Evolutionary conservation across 2,113 vertebrate genomes (phyloP).

Genomic region (chimpanzee (Pan troglodytes)): DNA sequence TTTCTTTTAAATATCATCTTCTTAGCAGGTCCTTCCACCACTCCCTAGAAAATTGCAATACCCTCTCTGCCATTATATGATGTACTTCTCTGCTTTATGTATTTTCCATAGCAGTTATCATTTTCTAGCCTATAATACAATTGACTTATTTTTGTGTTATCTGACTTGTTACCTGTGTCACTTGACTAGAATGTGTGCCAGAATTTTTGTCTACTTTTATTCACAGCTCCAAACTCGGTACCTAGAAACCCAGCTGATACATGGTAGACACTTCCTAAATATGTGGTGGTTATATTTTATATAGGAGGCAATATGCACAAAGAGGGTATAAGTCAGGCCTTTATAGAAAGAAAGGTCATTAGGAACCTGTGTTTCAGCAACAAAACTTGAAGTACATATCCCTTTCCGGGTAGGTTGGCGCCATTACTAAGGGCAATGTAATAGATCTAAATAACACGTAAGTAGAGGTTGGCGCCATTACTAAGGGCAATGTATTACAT

Average conservation of each 20-base stretch:
- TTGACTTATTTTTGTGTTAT: neutral
- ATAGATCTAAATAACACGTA: neutral
- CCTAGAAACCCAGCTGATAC: neutral
- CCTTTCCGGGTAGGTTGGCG: neutral
- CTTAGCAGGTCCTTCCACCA: neutral
- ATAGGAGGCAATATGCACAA: neutral
- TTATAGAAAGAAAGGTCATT: neutral
- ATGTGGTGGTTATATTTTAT: neutral
- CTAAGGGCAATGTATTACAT: neutral
- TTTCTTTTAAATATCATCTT: neutral
- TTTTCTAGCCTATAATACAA: neutral
- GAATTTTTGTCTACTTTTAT: conserved; percentile 17
- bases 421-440: neutral
- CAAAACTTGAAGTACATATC: neutral
- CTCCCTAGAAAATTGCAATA: neutral
- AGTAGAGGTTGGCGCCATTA: neutral
- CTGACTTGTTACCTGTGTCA: neutral
- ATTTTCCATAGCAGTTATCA: neutral
- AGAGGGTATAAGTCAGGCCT: neutral
- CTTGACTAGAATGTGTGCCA: neutral
- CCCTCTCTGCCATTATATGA: neutral
- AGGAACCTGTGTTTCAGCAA: conserved; percentile 24
- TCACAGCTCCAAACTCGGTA: neutral
- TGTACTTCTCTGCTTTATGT: neutral
- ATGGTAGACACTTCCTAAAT: neutral